Evolutionary conservation across 1,140 invertebrate species (phyloP).

Genomic region (Panagrolaimus sp.): DNA sequence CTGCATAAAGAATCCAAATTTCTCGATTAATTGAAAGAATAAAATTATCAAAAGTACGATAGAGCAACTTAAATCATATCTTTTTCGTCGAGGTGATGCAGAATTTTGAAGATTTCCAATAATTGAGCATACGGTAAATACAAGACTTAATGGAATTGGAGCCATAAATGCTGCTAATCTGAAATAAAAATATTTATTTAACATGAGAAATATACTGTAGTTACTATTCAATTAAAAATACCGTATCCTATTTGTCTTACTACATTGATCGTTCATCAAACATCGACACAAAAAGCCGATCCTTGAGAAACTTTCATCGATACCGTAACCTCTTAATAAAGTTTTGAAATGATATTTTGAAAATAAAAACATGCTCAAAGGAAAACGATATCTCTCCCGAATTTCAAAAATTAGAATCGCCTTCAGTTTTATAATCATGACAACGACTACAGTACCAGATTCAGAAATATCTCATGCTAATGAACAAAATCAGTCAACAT

Average conservation of each 20-base stretch:
- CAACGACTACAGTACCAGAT: too few relatives aligned
- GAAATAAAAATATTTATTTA: conserved; percentile 13
- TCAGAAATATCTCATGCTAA: background rate
- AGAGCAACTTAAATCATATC: conserved; percentile 24
- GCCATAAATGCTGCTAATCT: conserved; percentile 30
- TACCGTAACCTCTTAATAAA: too few relatives aligned
- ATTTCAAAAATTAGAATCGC: too few relatives aligned
- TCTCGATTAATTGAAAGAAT: conserved; percentile 30
- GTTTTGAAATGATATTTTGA: too few relatives aligned
- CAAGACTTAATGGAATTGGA: conserved; percentile 24
- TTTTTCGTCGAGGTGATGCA: conserved; percentile 7
- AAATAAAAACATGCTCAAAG: too few relatives aligned
- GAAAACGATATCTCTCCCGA: too few relatives aligned
- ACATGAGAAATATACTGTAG: background rate
- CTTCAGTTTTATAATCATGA: too few relatives aligned
- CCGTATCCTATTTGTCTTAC: conserved; percentile 19
- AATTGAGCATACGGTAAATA: conserved; percentile 32
- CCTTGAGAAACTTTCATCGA: too few relatives aligned
- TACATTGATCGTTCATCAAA: background rate
- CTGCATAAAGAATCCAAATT: conserved; percentile 38
- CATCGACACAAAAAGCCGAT: too few relatives aligned
- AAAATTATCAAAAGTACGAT: conserved; percentile 28
- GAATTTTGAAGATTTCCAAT: conserved; percentile 23
- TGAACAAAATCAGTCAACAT: too few relatives aligned
- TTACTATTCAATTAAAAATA: too few relatives aligned